Conservation (phyloP, 2,888 invertebrate genomes). For the Erannis defoliaria region DNA sequence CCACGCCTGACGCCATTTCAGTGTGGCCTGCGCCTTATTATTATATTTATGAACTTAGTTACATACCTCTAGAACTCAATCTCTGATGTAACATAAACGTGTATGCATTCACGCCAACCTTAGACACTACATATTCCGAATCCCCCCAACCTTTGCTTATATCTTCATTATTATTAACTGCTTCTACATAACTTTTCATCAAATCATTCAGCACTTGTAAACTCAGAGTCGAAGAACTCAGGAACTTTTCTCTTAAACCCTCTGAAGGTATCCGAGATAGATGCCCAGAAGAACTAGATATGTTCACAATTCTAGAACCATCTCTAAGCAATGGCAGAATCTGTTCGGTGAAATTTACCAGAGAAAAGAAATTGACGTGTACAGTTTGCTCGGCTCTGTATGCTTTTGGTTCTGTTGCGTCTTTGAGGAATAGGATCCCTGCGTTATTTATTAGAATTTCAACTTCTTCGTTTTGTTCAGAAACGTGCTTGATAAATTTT, state of each 20-base stretch:
- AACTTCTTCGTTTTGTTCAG: conserved; percentile 86
- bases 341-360: conserved; percentile 81
- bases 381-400: conserved; percentile 71
- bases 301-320: conserved; percentile 90
- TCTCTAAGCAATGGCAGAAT: conserved; percentile 89
- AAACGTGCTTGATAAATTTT: conserved; percentile 83
- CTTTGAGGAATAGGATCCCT: conserved; percentile 79
- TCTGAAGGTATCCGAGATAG: conserved; percentile 87
- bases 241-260: conserved; percentile 78
- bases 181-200: conserved; percentile 88
- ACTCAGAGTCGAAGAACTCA: conserved; percentile 81
- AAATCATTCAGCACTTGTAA: conserved; percentile 84
- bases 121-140: conserved; percentile 90
- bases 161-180: conserved; percentile 67
- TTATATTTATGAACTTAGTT: too few species aligned
- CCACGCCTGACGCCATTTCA: too few species aligned
- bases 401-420: conserved; percentile 64
- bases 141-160: conserved; percentile 84
- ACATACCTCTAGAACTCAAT: conserved; percentile 61
- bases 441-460: conserved; percentile 93
- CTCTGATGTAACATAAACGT: conserved; percentile 88
- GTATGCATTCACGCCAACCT: conserved; percentile 91
- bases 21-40: too few species aligned
- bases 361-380: conserved; percentile 68
- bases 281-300: conserved; percentile 91